Percentiles rank a stretch among this genome's conserved stretches.
Evolutionary conservation across 2,797 vertebrate genomes (phyloP).

Genomic region (Bufotes viridis): DNA sequence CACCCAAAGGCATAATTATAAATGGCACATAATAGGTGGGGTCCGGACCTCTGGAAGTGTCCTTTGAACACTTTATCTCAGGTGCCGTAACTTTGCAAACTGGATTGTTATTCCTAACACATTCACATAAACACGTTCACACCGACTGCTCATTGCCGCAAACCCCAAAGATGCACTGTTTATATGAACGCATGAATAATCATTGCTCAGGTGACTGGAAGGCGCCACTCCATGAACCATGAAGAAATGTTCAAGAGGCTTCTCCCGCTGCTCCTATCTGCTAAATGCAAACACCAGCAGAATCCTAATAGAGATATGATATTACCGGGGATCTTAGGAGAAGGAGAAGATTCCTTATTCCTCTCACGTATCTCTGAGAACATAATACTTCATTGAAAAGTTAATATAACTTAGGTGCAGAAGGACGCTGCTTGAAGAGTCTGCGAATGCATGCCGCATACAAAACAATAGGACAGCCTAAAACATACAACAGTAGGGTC

Average conservation of each 20-base stretch:
- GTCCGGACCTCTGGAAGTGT: too few species aligned
- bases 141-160: neutral
- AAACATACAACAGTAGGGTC: neutral
- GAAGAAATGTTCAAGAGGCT: slow-evolving; percentile 39
- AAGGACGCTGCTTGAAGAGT: neutral
- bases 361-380: neutral
- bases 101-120: slow-evolving; percentile 37
- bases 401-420: slow-evolving; percentile 20
- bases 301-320: slow-evolving; percentile 41
- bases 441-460: neutral
- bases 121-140: slow-evolving; percentile 3
- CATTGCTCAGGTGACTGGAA: slow-evolving; percentile 38
- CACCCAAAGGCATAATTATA: too few species aligned
- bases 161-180: slow-evolving; percentile 18
- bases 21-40: too few species aligned
- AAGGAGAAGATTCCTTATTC: neutral
- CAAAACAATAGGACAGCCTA: neutral
- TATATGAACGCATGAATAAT: slow-evolving; percentile 45
- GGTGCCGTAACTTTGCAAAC: neutral
- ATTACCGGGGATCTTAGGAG: neutral
- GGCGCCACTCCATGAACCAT: neutral
- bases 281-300: slow-evolving; percentile 30
- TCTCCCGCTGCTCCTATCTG: slow-evolving; percentile 25
- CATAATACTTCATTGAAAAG: slow-evolving; percentile 19
- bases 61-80: too few species aligned